A percentile compares a stretch with the other conserved stretches of the same genome.
These are phyloP conservation scores for Zosterops lateralis DNA, from an alignment of 2,113 vertebrate species.

Conservation along the genomic window DNA sequence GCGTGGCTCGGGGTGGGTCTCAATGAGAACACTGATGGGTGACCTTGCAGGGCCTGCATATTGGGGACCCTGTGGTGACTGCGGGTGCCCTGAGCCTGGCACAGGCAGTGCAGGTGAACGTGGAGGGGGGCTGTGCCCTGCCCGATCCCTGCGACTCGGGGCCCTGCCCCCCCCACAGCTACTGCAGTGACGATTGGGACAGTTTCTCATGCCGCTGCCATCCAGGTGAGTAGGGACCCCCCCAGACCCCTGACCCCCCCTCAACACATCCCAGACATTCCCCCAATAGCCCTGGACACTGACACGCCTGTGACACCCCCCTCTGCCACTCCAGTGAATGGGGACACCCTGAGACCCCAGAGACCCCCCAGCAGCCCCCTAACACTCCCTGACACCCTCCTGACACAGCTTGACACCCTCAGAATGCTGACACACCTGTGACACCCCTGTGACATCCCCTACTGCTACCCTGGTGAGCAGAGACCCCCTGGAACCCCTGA, in stretches of 20 bases:
- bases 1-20: neutral
- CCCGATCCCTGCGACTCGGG: constrained; percentile 86
- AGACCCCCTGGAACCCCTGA: neutral
- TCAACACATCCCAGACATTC: neutral
- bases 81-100: constrained; percentile 71
- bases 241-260: neutral
- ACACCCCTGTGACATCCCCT: neutral
- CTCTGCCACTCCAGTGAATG: neutral
- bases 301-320: neutral
- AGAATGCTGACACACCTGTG: neutral
- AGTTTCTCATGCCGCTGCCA: constrained; percentile 89
- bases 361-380: neutral
- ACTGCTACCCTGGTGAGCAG: neutral
- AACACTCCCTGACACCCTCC: rapidly evolving
- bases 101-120: constrained; percentile 77
- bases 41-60: neutral
- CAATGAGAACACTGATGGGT: neutral
- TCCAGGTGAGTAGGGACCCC: constrained; percentile 69
- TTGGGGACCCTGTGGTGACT: neutral
- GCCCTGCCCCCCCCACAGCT: constrained; percentile 87
- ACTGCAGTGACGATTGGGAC: constrained; percentile 90
- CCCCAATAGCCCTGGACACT: neutral
- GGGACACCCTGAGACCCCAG: neutral
- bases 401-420: rapidly evolving
- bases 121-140: constrained; percentile 84